These are phyloP conservation scores for Pseudomyrmex dendroicus DNA, from an alignment of 1,140 invertebrate species.

Conservation along the genomic window DNA sequence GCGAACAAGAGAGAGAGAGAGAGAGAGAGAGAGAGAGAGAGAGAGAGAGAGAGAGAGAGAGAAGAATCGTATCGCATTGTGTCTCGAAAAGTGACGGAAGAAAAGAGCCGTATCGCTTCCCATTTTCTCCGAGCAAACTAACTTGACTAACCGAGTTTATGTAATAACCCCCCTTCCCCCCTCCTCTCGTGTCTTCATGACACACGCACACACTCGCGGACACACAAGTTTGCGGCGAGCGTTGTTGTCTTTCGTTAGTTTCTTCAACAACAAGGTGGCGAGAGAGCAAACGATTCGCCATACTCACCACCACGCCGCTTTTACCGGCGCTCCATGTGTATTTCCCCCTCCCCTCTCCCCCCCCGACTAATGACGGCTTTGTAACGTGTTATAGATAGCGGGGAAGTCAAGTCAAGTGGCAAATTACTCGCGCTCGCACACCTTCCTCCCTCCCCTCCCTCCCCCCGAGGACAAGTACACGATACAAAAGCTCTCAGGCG, in stretches of 20 bases:
- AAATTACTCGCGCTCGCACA: slow-evolving; percentile 33
- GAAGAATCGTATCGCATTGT: too few species aligned
- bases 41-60: too few species aligned
- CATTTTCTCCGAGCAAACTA: too few species aligned
- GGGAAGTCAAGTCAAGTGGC: slow-evolving; percentile 41
- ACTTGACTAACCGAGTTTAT: too few species aligned
- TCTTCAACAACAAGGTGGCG: background rate
- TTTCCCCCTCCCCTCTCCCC: background rate
- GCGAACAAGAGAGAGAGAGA: too few species aligned
- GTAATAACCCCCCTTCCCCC: background rate
- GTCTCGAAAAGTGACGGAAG: too few species aligned
- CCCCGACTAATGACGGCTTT: slow-evolving; percentile 21
- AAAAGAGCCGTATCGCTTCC: too few species aligned
- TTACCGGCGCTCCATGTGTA: slow-evolving; percentile 28
- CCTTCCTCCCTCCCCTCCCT: background rate
- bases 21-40: too few species aligned
- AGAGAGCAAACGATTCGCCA: background rate
- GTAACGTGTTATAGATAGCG: background rate
- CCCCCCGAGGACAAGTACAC: background rate
- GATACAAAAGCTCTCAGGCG: slow-evolving; percentile 10
- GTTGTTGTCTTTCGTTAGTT: slow-evolving; percentile 34
- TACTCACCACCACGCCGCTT: slow-evolving; percentile 1
- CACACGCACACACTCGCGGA: background rate
- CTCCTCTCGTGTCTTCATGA: background rate
- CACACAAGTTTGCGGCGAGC: too few species aligned